Conservation (phyloP, 64 coral and sea anemone genomes). For the Montipora sp. region DNA sequence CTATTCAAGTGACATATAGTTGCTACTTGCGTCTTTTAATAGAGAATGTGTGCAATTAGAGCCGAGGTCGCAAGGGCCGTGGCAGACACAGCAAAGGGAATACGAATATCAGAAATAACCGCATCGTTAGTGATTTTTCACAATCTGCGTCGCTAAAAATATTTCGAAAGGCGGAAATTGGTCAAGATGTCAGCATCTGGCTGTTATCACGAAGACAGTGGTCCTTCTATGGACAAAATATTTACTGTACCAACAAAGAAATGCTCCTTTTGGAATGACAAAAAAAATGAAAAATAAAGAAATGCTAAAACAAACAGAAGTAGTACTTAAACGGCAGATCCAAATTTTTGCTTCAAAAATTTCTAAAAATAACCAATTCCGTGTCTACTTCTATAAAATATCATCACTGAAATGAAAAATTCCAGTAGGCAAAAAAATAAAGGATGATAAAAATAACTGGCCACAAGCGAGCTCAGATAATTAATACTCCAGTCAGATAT, state of each 20-base stretch:
- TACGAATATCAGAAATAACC: not conserved
- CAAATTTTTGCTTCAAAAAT: not conserved
- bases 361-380: not conserved
- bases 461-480: not conserved
- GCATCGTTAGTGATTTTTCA: not conserved
- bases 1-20: not conserved
- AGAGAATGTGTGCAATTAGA: conserved; percentile 1
- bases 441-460: not conserved
- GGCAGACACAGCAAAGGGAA: not conserved
- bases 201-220: not conserved
- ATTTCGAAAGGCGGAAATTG: too few relatives aligned
- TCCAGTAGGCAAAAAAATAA: not conserved
- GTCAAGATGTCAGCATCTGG: too few relatives aligned
- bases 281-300: too few relatives aligned
- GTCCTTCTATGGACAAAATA: not conserved
- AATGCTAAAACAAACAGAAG: too few relatives aligned
- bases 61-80: not conserved
- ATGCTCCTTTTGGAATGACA: too few relatives aligned
- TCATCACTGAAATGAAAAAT: not conserved
- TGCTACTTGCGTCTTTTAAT: too few relatives aligned
- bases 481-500: not conserved
- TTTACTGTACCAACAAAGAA: not conserved
- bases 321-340: not conserved
- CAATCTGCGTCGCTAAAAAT: not conserved
- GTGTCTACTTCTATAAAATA: not conserved